Evolutionary conservation across 1,140 invertebrate genomes (phyloP), one percentile per base, ranked within the genome.

Genomic region (Ruditapes philippinarum): DNA sequence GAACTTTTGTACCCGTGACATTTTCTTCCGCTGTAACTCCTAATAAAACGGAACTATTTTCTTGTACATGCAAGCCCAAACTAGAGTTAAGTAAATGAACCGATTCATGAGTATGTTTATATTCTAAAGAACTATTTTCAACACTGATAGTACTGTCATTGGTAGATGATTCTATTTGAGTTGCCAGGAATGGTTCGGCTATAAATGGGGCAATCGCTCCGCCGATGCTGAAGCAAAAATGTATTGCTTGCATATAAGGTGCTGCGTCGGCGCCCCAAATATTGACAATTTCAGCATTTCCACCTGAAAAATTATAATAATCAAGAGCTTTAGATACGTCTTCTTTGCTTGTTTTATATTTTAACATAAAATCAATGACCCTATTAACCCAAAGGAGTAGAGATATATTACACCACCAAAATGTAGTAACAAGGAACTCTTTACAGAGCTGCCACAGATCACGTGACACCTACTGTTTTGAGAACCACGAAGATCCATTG

Each of bases 201-300:
- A 92, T 84, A 38, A 93, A 83, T 60, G 93, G 93, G 28, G 91
- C 88, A 14, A 93, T 17, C 36, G 92, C 88, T 51, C 93, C 93
- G 25, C 93, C 93, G 57, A 93, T 22, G 31, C 91, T 91, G 49
- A 91, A 93, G 25, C 81, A 89, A 79, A 93, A 93, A 70, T 93
- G 92, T 2, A 92, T 54, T 17, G 89, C 89, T 68, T 93, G 93
- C 89, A 93, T 93, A n/a, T 81, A 92, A 2, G 90, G 79, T 33
- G 88, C 57, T 1, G 90, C 85, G 19, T 91, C 79, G 11, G 74
- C 82, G 40, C 82, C 91, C 93, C 93, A 93, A 2, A 89, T 89
- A 45, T 60, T 62, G 5, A 93, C 88, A n/a, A 93, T 60, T 54
- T 92, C 89, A 14, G 93, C 90, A 90, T 93, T 93, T 31, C 93